phyloP scores from a whole-genome alignment of 2,888 invertebrate genomes.

The Macrosiphum euphorbiae region DNA sequence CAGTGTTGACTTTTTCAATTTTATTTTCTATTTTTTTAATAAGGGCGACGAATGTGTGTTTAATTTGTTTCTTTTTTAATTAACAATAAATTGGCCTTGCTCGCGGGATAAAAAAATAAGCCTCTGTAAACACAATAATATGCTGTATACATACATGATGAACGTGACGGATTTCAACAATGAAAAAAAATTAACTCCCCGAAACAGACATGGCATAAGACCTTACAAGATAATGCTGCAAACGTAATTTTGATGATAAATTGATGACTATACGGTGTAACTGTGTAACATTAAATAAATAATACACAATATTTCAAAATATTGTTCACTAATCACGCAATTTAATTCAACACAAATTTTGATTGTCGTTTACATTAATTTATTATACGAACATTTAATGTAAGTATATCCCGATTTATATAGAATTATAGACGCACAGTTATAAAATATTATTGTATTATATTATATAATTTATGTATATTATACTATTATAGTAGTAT shows the following conservation, averaged over 20 bases:
- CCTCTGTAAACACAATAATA: background rate
- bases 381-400: background rate
- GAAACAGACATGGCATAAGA: background rate
- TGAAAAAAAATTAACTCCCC: background rate
- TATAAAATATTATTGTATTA: background rate
- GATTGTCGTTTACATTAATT: background rate
- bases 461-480: background rate
- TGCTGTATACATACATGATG: background rate
- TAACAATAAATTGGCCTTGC: slow-evolving; percentile 5
- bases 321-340: background rate
- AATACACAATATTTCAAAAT: background rate
- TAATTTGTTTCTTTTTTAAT: slow-evolving; percentile 13
- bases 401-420: background rate
- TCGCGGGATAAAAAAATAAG: background rate
- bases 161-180: background rate
- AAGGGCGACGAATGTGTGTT: background rate
- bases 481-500: background rate
- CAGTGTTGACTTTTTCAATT: slow-evolving; percentile 24
- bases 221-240: background rate
- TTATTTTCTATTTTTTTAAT: slow-evolving; percentile 2
- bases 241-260: background rate
- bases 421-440: background rate
- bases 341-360: background rate
- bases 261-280: background rate
- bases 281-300: background rate